Percentiles rank a stretch among this genome's conserved stretches.
Evolutionary conservation across 2,797 vertebrate species (phyloP).

Genomic region (Sebastes cheni): DNA sequence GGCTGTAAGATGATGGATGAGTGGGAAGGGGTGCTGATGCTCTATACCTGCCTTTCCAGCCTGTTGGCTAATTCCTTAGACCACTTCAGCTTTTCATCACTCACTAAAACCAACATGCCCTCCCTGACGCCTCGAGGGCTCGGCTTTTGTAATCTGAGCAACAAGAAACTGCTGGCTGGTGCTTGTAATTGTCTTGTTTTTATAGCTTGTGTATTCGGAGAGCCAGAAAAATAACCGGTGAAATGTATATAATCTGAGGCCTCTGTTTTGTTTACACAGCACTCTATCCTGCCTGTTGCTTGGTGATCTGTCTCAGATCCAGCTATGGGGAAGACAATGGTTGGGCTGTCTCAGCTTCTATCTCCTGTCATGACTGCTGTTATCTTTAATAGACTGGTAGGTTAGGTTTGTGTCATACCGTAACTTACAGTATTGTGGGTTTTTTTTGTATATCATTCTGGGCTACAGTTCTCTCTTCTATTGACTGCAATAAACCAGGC

Average conservation of each 20-base stretch:
- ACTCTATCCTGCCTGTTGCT: slow-evolving; percentile 38
- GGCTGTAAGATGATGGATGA: slow-evolving; percentile 67
- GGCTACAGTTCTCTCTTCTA: background rate
- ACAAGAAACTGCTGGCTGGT: slow-evolving; percentile 25
- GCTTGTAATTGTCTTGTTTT: slow-evolving; percentile 65
- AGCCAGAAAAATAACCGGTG: slow-evolving; percentile 44
- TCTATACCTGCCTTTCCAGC: slow-evolving; percentile 66
- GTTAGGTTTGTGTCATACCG: background rate
- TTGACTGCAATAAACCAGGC: background rate
- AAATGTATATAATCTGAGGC: slow-evolving; percentile 56
- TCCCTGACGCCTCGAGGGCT: slow-evolving; percentile 64
- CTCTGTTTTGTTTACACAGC: slow-evolving; percentile 40
- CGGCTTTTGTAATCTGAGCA: slow-evolving; percentile 59
- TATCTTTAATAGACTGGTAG: slow-evolving; percentile 13
- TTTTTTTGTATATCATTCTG: background rate
- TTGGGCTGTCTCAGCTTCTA: slow-evolving; percentile 7
- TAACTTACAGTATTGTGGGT: background rate
- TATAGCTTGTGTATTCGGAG: slow-evolving; percentile 53
- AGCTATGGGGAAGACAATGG: slow-evolving; percentile 19
- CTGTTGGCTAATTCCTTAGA: slow-evolving; percentile 82
- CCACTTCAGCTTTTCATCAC: slow-evolving; percentile 81
- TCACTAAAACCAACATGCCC: slow-evolving; percentile 62
- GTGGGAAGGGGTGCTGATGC: slow-evolving; percentile 57
- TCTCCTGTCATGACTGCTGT: slow-evolving; percentile 3
- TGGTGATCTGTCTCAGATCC: slow-evolving; percentile 32